Conservation (phyloP, 2,797 vertebrate genomes). For the Crenichthys baileyi region DNA sequence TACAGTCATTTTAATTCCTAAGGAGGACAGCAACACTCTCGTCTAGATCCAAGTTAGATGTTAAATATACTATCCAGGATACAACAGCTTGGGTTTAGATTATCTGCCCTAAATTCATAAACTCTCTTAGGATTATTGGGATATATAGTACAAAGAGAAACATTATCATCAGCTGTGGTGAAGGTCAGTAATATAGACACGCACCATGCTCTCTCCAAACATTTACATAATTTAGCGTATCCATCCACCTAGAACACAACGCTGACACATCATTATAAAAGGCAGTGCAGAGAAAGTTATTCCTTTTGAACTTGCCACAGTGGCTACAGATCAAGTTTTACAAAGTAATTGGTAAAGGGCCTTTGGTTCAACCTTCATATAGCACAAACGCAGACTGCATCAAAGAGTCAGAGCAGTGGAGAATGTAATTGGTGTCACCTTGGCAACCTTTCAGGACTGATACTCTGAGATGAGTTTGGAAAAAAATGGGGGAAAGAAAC, state of each 20-base stretch:
- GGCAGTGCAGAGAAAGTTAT: not conserved
- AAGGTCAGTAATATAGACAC: not conserved
- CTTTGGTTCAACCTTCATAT: not conserved
- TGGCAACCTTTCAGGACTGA: not conserved
- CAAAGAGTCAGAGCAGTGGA: not conserved
- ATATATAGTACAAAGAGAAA: not conserved
- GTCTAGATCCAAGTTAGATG: not conserved
- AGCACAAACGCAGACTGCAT: not conserved
- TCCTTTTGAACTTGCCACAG: not conserved
- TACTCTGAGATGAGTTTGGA: not conserved
- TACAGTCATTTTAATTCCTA: not conserved
- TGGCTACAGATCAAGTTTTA: not conserved
- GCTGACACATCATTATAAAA: not conserved
- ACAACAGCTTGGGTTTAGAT: not conserved
- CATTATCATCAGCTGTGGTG: not conserved
- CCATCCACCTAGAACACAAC: not conserved
- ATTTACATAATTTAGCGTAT: not conserved
- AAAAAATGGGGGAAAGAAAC: not conserved
- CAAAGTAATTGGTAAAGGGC: not conserved
- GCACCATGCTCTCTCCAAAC: not conserved
- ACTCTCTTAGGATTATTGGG: conserved; percentile 1
- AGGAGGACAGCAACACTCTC: not conserved
- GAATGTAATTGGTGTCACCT: not conserved
- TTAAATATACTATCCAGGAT: not conserved
- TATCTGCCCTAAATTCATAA: not conserved